phyloP scores from a whole-genome alignment of 2,888 invertebrate genomes.

The Hydrotaea diabolus region DNA sequence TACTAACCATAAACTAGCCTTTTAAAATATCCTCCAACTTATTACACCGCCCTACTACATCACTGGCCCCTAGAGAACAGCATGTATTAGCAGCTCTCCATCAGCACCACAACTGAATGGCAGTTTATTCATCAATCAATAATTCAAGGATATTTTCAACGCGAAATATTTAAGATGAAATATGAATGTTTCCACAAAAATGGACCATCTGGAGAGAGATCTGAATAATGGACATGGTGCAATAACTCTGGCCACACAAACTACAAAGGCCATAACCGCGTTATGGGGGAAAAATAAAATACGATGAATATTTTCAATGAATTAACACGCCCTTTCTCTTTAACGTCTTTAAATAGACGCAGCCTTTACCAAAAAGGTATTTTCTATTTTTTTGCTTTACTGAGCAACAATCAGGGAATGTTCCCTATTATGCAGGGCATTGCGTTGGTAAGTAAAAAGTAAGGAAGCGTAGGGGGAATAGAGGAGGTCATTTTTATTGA shows the following conservation, averaged over 20 bases:
- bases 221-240: neutral
- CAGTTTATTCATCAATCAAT: constrained; percentile 2
- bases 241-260: neutral
- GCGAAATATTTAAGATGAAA: neutral
- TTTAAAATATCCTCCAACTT: too few relatives aligned
- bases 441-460: too few relatives aligned
- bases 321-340: neutral
- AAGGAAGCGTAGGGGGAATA: too few relatives aligned
- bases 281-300: too few relatives aligned
- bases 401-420: too few relatives aligned
- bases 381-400: too few relatives aligned
- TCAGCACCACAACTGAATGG: neutral
- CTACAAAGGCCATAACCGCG: neutral
- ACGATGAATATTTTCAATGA: neutral
- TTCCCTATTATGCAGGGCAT: too few relatives aligned
- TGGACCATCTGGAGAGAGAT: neutral
- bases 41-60: neutral
- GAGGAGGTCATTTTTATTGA: too few relatives aligned
- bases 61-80: neutral
- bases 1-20: too few relatives aligned
- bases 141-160: constrained; percentile 2
- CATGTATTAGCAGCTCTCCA: neutral
- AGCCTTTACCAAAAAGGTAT: too few relatives aligned
- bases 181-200: too few relatives aligned
- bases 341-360: too few relatives aligned